Percentiles rank a stretch among this genome's conserved stretches.
phyloP scores from a whole-genome alignment of 1,140 invertebrate species.

The Drosophila elegans region DNA sequence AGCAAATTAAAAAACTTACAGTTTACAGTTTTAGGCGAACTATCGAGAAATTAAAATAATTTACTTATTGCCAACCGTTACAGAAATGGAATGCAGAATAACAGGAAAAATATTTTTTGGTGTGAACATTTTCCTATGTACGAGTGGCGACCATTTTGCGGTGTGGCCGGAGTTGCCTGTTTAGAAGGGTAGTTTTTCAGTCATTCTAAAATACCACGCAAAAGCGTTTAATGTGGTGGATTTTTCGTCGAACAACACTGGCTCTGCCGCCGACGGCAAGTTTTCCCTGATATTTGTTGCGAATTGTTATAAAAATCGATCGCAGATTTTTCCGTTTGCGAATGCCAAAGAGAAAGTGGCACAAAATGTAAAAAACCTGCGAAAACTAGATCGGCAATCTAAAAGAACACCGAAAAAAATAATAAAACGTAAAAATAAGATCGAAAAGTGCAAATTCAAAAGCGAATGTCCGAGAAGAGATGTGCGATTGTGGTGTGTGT shows the following conservation, averaged over 20 bases:
- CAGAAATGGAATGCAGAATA: too few relatives aligned
- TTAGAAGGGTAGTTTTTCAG: background rate
- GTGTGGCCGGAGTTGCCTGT: too few relatives aligned
- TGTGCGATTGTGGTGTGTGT: conserved; percentile 17
- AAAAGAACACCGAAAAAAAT: conserved; percentile 4
- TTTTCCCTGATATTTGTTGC: conserved; percentile 42
- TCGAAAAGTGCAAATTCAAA: conserved; percentile 45
- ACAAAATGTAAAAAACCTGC: conserved; percentile 29
- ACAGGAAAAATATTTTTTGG: too few relatives aligned
- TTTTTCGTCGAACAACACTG: background rate
- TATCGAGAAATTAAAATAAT: too few relatives aligned
- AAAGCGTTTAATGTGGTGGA: too few relatives aligned
- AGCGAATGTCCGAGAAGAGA: conserved; percentile 13
- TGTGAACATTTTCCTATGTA: too few relatives aligned
- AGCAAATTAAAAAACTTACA: too few relatives aligned
- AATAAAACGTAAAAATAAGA: conserved; percentile 14
- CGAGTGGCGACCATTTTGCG: too few relatives aligned
- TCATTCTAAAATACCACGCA: too few relatives aligned
- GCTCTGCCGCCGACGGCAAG: conserved; percentile 14
- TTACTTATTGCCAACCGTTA: too few relatives aligned
- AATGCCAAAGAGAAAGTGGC: conserved; percentile 38
- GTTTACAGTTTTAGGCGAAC: too few relatives aligned
- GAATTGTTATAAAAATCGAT: conserved; percentile 55
- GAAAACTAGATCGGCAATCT: conserved; percentile 7
- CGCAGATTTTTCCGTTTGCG: conserved; percentile 45